A percentile compares a stretch with the other conserved stretches of the same genome.
phyloP scores from a whole-genome alignment of 2,888 invertebrate genomes.

The Troides aeacus region DNA sequence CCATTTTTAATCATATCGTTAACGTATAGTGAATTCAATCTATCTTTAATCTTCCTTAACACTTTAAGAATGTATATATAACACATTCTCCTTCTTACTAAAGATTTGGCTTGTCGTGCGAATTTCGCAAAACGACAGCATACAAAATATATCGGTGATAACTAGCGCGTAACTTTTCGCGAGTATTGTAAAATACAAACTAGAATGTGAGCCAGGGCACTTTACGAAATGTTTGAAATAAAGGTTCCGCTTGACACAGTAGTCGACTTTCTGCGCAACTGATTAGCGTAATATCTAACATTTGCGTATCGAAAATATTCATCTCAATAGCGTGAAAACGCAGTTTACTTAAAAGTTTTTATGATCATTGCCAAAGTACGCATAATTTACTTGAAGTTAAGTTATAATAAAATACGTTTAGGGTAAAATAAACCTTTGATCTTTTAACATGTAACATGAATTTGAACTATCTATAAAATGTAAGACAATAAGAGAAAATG shows the following conservation, averaged over 20 bases:
- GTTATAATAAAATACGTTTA: no score
- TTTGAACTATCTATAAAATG: no score
- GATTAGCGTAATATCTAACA: conserved; percentile 13
- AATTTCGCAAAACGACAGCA: neutral
- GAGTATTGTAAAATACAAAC: conserved; percentile 3
- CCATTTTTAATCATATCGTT: no score
- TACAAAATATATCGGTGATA: neutral
- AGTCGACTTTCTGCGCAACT: conserved; percentile 20
- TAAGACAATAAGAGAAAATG: no score
- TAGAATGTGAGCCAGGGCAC: conserved; percentile 3
- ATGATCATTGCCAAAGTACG: neutral
- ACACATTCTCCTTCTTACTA: no score
- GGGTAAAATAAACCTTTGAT: no score
- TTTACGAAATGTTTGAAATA: conserved; percentile 28
- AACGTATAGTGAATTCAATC: no score
- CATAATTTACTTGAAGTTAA: neutral
- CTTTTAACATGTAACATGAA: no score
- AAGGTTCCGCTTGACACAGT: conserved; percentile 28
- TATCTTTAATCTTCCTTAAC: no score
- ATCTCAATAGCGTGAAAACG: neutral
- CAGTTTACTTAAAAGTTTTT: neutral
- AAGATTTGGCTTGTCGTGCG: no score
- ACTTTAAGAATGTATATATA: no score
- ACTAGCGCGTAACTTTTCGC: neutral
- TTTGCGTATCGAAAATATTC: conserved; percentile 4